phyloP scores from a whole-genome alignment of 2,888 invertebrate genomes.

The Thereva nobilitata region DNA sequence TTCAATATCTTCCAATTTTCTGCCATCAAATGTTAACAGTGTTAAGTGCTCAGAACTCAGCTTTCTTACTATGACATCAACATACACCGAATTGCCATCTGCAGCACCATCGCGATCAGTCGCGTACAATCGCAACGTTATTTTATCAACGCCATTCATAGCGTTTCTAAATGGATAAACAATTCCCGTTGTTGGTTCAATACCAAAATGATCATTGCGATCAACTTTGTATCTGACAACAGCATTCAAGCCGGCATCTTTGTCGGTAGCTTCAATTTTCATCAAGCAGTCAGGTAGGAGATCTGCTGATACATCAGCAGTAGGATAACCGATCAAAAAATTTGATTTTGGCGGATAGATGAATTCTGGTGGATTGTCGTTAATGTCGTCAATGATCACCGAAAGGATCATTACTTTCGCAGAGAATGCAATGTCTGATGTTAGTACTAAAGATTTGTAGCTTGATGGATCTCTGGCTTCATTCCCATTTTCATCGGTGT shows the following conservation, averaged over 20 bases:
- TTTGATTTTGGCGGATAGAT: conserved; percentile 37
- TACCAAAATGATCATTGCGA: conserved; percentile 46
- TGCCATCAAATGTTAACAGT: conserved; percentile 43
- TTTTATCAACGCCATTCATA: conserved; percentile 37
- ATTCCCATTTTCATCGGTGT: too few relatives aligned
- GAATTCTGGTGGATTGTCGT: conserved; percentile 49
- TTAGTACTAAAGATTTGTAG: conserved; percentile 36
- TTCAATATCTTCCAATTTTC: conserved; percentile 30
- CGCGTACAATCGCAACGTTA: conserved; percentile 45
- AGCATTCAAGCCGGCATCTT: conserved; percentile 47
- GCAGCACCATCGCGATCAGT: conserved; percentile 46
- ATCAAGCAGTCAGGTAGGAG: conserved; percentile 46
- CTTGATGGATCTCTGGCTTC: conserved; percentile 6
- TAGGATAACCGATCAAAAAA: conserved; percentile 47
- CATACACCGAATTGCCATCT: conserved; percentile 42
- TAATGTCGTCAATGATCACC: conserved; percentile 48
- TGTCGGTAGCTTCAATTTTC: conserved; percentile 46
- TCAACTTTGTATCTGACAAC: conserved; percentile 45
- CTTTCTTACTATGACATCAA: conserved; percentile 43
- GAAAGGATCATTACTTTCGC: conserved; percentile 44
- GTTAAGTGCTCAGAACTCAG: conserved; percentile 42
- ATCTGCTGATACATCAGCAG: conserved; percentile 40
- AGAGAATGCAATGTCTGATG: conserved; percentile 45
- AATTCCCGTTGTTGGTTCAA: conserved; percentile 45
- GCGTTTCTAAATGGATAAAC: conserved; percentile 46